Evolutionary conservation across 2,888 invertebrate species (phyloP).

Genomic region (Cylloceria caligata): DNA sequence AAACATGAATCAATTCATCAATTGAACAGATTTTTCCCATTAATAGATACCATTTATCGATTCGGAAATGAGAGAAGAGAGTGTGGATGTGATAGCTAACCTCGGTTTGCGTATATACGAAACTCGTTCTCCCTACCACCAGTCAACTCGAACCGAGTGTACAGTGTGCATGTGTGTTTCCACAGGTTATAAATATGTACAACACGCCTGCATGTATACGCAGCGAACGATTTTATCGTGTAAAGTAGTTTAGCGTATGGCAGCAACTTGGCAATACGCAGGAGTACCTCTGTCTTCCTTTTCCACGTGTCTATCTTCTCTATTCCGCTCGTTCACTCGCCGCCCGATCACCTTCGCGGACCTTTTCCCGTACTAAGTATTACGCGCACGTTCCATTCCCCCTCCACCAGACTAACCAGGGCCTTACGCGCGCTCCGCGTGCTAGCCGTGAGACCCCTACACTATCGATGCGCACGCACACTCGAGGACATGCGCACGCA

Average conservation of each 20-base stretch:
- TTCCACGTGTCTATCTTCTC: slow-evolving; percentile 42
- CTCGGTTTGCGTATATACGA: slow-evolving; percentile 2
- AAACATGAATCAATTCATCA: background rate
- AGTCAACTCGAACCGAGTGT: background rate
- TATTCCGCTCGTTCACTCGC: slow-evolving; percentile 27
- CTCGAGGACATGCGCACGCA: slow-evolving; percentile 34
- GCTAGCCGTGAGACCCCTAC: background rate
- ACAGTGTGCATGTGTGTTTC: slow-evolving; percentile 44
- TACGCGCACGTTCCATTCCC: slow-evolving; percentile 63
- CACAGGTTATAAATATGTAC: slow-evolving; percentile 67
- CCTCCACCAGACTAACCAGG: background rate
- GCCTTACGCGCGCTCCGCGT: slow-evolving; percentile 5
- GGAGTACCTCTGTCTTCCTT: slow-evolving; percentile 29
- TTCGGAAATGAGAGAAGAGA: background rate
- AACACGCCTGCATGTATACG: slow-evolving; percentile 50
- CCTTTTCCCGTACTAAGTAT: slow-evolving; percentile 68
- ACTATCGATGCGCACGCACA: slow-evolving; percentile 19
- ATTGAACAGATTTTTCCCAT: background rate
- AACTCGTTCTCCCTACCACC: slow-evolving; percentile 64
- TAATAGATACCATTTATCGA: background rate
- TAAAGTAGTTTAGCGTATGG: slow-evolving; percentile 59
- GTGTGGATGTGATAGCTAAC: background rate
- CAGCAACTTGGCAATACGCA: slow-evolving; percentile 34
- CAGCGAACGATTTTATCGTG: slow-evolving; percentile 57
- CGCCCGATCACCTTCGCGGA: slow-evolving; percentile 70